Percentiles rank a stretch among this genome's conserved stretches.
Conservation (phyloP, 2,888 invertebrate species). For the Amblyjoppa proteus region DNA sequence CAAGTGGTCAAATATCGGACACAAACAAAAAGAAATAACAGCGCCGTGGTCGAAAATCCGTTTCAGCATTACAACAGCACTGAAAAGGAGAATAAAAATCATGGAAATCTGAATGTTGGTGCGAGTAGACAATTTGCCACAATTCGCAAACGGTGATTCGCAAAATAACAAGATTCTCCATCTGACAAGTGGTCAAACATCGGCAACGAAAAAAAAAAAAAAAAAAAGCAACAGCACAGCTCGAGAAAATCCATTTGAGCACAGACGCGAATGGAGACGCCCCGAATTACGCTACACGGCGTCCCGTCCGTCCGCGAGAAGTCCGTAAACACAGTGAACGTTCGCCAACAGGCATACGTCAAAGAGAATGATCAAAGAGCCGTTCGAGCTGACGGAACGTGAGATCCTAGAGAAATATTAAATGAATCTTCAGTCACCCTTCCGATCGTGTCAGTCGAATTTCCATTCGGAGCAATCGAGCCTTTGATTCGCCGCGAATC, state of each 20-base stretch:
- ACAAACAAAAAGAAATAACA: neutral
- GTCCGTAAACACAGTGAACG: constrained; percentile 40
- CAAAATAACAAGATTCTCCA: too few relatives aligned
- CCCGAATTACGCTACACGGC: neutral
- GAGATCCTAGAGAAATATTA: neutral
- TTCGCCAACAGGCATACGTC: constrained; percentile 9
- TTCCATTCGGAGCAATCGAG: neutral
- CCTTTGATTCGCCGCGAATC: constrained; percentile 7
- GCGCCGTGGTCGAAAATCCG: too few relatives aligned
- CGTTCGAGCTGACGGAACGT: constrained; percentile 4
- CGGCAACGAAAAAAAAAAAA: neutral
- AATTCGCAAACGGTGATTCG: too few relatives aligned
- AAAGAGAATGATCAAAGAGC: constrained; percentile 49
- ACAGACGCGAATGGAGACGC: neutral
- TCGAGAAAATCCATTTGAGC: neutral
- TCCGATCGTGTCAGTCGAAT: constrained; percentile 21
- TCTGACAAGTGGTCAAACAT: too few relatives aligned
- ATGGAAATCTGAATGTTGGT: too few relatives aligned
- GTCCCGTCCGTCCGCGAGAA: constrained; percentile 2
- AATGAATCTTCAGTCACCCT: constrained; percentile 7
- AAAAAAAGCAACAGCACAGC: neutral
- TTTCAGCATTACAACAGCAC: too few relatives aligned
- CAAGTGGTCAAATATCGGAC: too few relatives aligned
- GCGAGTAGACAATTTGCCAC: too few relatives aligned
- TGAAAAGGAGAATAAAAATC: too few relatives aligned